Conservation (phyloP, 2,888 invertebrate genomes). For the Amphipyra tragopoginis region DNA sequence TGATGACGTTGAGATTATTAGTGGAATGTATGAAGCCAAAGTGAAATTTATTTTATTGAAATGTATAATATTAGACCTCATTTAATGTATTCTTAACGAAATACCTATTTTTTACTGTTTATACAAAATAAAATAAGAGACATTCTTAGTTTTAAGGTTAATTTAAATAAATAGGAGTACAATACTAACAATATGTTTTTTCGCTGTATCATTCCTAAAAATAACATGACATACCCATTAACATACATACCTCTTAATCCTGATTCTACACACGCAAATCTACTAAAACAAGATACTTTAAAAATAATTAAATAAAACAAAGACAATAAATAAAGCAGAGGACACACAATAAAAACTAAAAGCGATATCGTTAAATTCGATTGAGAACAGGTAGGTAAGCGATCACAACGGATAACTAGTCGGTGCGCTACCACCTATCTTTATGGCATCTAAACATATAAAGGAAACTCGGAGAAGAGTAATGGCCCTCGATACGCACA, state of each 20-base stretch:
- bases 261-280: slow-evolving; percentile 3
- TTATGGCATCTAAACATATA: slow-evolving; percentile 85
- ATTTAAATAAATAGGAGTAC: slow-evolving; percentile 9
- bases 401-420: slow-evolving; percentile 78
- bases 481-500: slow-evolving; percentile 84
- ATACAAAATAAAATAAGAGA: slow-evolving; percentile 19
- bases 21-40: neutral
- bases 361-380: slow-evolving; percentile 73
- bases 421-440: slow-evolving; percentile 78
- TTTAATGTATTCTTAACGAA: slow-evolving; percentile 4
- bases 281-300: slow-evolving; percentile 2
- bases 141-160: slow-evolving; percentile 23
- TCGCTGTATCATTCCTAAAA: neutral
- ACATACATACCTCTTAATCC: neutral
- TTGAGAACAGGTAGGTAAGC: slow-evolving; percentile 78
- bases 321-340: slow-evolving; percentile 42
- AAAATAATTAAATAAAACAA: slow-evolving; percentile 30
- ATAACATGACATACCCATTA: too few species aligned
- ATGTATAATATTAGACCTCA: neutral
- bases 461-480: slow-evolving; percentile 84
- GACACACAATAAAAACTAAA: slow-evolving; percentile 63
- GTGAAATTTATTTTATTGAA: neutral
- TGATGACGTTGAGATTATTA: slow-evolving; percentile 1
- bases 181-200: neutral
- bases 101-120: slow-evolving; percentile 16